Evolutionary conservation across 2,888 invertebrate genomes (phyloP).

Genomic region (Crocallis elinguaria): DNA sequence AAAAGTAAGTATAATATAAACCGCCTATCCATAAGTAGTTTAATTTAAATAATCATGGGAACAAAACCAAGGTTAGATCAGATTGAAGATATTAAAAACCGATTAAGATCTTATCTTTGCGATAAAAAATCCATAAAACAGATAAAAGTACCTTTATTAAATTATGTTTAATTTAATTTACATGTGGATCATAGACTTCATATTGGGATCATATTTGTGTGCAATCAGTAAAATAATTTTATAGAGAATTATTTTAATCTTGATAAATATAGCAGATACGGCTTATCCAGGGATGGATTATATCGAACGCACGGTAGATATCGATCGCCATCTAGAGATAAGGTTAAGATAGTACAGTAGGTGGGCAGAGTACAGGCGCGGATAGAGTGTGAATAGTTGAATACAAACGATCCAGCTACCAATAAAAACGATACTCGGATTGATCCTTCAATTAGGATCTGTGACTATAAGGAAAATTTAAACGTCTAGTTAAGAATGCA

Average conservation of each 20-base stretch:
- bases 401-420: too few species aligned
- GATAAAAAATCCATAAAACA: slow-evolving; percentile 1
- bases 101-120: slow-evolving; percentile 14
- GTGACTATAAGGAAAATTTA: too few species aligned
- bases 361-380: slow-evolving; percentile 3
- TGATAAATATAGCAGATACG: slow-evolving; percentile 56
- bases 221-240: slow-evolving; percentile 30
- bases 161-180: slow-evolving; percentile 14
- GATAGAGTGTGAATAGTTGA: too few species aligned
- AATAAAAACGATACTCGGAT: too few species aligned
- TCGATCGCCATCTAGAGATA: slow-evolving; percentile 68
- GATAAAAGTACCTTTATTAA: background rate
- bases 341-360: slow-evolving; percentile 26
- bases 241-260: slow-evolving; percentile 44
- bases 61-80: slow-evolving; percentile 12
- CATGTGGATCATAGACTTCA: slow-evolving; percentile 7
- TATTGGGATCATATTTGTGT: slow-evolving; percentile 11
- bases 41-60: background rate
- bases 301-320: slow-evolving; percentile 56
- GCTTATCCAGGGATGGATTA: slow-evolving; percentile 64
- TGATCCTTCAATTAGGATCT: too few species aligned
- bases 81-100: background rate
- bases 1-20: too few species aligned
- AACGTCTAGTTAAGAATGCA: too few species aligned
- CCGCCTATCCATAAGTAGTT: too few species aligned